These are phyloP conservation scores for Solenopsis invicta DNA, from an alignment of 1,140 invertebrate species.

Conservation along the genomic window DNA sequence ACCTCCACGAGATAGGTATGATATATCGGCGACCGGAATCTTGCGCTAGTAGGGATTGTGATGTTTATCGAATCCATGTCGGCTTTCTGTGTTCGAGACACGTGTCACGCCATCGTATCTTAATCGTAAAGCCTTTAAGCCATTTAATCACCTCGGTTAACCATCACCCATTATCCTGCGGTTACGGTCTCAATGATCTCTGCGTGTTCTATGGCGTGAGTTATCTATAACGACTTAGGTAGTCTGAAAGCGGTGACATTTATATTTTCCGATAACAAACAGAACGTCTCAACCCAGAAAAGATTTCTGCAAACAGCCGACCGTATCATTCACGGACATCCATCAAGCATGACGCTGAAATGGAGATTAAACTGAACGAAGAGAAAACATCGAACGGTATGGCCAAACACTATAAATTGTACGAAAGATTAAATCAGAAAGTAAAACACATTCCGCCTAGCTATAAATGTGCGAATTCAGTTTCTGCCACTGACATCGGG, in stretches of 20 bases:
- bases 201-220: not conserved
- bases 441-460: not conserved
- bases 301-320: not conserved
- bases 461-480: not conserved
- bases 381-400: conserved; percentile 3
- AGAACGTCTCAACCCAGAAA: not conserved
- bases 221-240: not conserved
- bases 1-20: not conserved
- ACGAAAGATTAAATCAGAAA: not conserved
- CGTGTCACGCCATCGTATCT: conserved; percentile 26
- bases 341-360: not conserved
- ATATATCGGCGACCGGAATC: conserved; percentile 42
- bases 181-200: conserved; percentile 27
- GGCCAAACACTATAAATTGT: conserved; percentile 16
- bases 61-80: conserved; percentile 64
- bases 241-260: conserved; percentile 13
- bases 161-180: conserved; percentile 16
- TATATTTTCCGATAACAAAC: conserved; percentile 19
- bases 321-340: not conserved
- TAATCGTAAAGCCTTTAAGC: conserved; percentile 41
- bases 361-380: not conserved
- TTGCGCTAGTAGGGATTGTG: conserved; percentile 59
- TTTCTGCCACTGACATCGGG: conserved; percentile 16
- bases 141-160: conserved; percentile 41
- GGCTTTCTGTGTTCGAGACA: conserved; percentile 30